Conservation (phyloP, 1,140 invertebrate genomes). For the Procambarus virginalis region DNA sequence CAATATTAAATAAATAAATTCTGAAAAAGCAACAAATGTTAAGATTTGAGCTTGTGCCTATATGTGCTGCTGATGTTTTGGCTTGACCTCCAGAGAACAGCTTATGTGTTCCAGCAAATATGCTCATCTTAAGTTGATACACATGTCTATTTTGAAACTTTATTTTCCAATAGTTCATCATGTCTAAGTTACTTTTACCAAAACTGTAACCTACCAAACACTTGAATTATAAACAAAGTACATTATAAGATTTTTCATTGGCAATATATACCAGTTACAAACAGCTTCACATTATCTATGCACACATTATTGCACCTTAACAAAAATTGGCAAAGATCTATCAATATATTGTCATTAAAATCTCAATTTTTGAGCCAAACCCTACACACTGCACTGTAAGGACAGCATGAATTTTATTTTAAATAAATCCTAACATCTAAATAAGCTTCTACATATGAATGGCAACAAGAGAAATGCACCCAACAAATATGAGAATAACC, state of each 20-base stretch:
- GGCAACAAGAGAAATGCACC: background rate
- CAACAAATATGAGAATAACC: background rate
- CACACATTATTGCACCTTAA: background rate
- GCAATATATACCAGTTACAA: background rate
- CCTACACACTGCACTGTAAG: background rate
- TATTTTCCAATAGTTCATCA: no score
- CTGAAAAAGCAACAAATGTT: slow-evolving; percentile 5
- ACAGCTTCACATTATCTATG: background rate
- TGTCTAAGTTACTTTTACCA: background rate
- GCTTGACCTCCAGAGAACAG: background rate
- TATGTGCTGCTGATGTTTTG: background rate
- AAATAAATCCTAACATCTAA: background rate
- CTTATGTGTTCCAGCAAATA: no score
- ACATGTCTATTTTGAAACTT: no score
- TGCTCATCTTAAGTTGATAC: no score
- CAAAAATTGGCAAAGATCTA: background rate
- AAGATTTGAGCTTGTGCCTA: background rate
- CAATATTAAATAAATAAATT: background rate
- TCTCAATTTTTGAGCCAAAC: slow-evolving; percentile 26
- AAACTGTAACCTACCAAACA: background rate
- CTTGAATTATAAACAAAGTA: background rate
- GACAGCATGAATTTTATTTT: background rate
- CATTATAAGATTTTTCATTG: background rate
- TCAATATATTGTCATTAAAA: slow-evolving; percentile 58
- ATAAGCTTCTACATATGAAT: background rate